Base-by-base conservation (phyloP, 2,113 vertebrate species). In the Prionailurus viverrinus region DNA sequence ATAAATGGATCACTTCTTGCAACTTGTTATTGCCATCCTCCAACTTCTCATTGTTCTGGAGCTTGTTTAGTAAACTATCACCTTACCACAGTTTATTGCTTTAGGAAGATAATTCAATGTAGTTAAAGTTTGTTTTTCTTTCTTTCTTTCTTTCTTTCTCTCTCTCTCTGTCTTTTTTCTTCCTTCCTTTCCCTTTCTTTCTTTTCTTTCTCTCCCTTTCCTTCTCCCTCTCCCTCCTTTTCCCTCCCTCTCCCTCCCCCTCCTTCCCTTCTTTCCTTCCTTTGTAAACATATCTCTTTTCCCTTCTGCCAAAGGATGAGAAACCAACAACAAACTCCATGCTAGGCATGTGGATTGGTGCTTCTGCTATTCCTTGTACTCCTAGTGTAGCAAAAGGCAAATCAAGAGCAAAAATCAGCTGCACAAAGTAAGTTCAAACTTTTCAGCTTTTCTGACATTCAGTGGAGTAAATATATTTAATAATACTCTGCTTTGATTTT, bases 281-380 rank as follows among this genome's bases (percentile, higher is more conserved):
- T 55, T 55, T 15, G 14, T 55, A 55, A 55, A 45, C 45, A 45
- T 18, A 55, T 16, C 55, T 61, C 19, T 23, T 25, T 16, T 4
- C 18, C 69, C 1, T 71, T 80, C 33, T 95, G 71, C 39, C 97
- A 80, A 92, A 99, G 99, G 99, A 99, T 98, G 98, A 99, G 80
- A 99, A 99, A 97, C 96, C 98, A 84, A 94, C 96, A 82, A 99
- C 99, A 45, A 99, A 98, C 3, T 99, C 99, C 48, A 98, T 99
- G 98, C 98, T 99, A 73, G 99, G 97, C 10, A 84, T 99, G 33
- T 99, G 99, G 99, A 99, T 99, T 95, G 99, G 99, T 48, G 99
- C 99, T 78, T 98, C 99, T 81, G 99, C 99, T 55, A 98, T 99
- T 97, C 98, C 99, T 3, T 99, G 98, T 29, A 99, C 99, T 36